phyloP scores from a whole-genome alignment of 2,888 invertebrate species.

The Pardosa pseudoannulata region DNA sequence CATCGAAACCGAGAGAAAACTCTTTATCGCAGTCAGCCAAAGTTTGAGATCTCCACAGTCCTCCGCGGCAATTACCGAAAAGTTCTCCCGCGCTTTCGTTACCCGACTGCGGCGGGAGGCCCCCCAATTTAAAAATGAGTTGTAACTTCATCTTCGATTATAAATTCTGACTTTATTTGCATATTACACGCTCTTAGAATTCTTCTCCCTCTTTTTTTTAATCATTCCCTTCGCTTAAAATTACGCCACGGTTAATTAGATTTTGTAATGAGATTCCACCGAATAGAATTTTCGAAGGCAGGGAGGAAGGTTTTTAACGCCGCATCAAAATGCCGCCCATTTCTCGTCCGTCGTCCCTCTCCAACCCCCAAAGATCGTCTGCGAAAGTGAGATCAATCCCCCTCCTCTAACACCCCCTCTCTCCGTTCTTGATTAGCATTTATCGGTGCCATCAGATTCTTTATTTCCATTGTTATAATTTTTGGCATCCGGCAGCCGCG shows the following conservation, averaged over 20 bases:
- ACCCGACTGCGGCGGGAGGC: background rate
- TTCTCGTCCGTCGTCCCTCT: slow-evolving; percentile 7
- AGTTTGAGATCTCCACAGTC: background rate
- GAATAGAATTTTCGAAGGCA: slow-evolving; percentile 5
- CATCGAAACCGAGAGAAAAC: background rate
- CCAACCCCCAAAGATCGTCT: background rate
- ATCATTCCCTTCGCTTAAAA: background rate
- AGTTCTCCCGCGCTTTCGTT: background rate
- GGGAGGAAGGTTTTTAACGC: slow-evolving; percentile 21
- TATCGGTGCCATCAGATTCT: background rate
- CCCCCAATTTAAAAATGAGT: slow-evolving; percentile 10
- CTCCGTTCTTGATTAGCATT: background rate
- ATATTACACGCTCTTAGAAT: slow-evolving; percentile 19
- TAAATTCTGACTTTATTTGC: slow-evolving; percentile 31
- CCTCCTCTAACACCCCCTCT: background rate
- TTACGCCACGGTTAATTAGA: slow-evolving; percentile 23
- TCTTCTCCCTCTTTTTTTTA: background rate
- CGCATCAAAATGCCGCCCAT: slow-evolving; percentile 39
- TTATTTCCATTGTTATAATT: slow-evolving; percentile 14
- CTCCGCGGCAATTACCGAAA: background rate
- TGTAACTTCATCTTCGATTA: slow-evolving; percentile 17
- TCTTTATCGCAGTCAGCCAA: background rate
- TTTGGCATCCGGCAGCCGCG: background rate
- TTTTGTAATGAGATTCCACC: slow-evolving; percentile 24
- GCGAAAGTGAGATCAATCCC: slow-evolving; percentile 14